Conservation (phyloP, 2,797 vertebrate species). For the Lepidocolaptes lacrymiger region DNA sequence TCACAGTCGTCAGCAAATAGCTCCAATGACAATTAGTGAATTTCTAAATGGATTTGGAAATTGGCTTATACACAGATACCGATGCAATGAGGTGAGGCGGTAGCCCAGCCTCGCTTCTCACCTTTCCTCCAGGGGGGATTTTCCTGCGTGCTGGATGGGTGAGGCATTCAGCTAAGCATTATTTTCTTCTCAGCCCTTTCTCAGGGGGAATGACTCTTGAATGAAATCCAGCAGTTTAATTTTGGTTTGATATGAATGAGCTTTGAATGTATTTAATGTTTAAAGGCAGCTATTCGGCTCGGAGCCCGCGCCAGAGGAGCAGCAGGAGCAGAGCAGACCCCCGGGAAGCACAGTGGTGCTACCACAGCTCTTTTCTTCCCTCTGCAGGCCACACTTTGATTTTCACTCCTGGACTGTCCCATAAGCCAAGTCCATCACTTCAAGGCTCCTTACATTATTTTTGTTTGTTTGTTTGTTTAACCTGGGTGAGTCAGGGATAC, state of each 20-base stretch:
- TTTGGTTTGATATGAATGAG: conserved; percentile 11
- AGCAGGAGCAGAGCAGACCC: not conserved
- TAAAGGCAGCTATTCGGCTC: conserved; percentile 1
- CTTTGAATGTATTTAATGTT: conserved; percentile 14
- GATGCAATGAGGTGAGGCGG: not conserved
- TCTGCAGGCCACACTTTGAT: conserved; percentile 62
- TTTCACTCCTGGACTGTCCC: conserved; percentile 15
- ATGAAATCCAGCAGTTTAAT: conserved; percentile 49
- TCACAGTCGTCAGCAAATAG: conserved; percentile 43
- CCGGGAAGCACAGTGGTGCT: not conserved
- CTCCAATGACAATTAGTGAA: conserved; percentile 46
- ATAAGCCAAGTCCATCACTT: not conserved
- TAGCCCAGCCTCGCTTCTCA: conserved; percentile 9
- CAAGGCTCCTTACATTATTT: not conserved
- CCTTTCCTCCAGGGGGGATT: not conserved
- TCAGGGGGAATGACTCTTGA: not conserved
- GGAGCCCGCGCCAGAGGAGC: not conserved
- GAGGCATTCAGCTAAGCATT: conserved; percentile 1
- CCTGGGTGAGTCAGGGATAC: not conserved
- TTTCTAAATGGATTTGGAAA: conserved; percentile 32
- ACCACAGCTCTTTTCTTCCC: conserved; percentile 68
- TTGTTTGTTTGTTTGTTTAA: not conserved
- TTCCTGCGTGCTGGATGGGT: not conserved
- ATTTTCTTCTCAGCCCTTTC: conserved; percentile 16
- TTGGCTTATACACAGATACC: not conserved